Evolutionary conservation across 64 coral and sea anemone species (phyloP), one percentile per base, ranked within the genome.

Genomic region (Platygyra sinensis): DNA sequence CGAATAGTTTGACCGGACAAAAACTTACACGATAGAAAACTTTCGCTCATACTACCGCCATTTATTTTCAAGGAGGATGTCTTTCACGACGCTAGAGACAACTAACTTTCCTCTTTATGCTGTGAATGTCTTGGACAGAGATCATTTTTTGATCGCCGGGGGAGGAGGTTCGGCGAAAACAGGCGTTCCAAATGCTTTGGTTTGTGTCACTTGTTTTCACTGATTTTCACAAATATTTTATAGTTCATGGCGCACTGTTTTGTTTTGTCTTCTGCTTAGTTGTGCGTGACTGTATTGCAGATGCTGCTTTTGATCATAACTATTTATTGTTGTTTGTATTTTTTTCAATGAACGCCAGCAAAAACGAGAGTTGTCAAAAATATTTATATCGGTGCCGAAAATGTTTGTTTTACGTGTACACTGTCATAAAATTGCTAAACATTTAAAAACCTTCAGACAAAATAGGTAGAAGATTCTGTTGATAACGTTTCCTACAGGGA

Each of bases 51-150:
- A 85, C 13, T 50, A 50, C 36, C 62, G 11, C 19, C 71, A 46
- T 22, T 61, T 51, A 4, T 49, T 33, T 71, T 19, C 31, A 16
- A 73, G 25, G 7, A 87, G 2, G 0, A 96, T 96, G 95, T 78
- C 95, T 60, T 93, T 94, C 24, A 90, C 88, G 49, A 95, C 94
- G 10, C 54, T 99, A 75, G 94, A 99, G 52, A 95, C 91, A 8
- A 99, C 97, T 9, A 99, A 99, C 90, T 99, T 99, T 57, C 97
- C 97, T 28, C 91, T 99, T 31, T 99, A 99, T 71, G 88, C 97
- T 8, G 97, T 95, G 36, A 89, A 95, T 94, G 88, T 95, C n/a
- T 85, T 99, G 13, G 97, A 99, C 60, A 87, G 76, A 42, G 91
- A 91, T 80, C 88, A 89, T 80, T 93, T 99, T 86, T 42, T 94